Conservation (phyloP, 2,113 vertebrate genomes). For the Pelodiscus sinensis region DNA sequence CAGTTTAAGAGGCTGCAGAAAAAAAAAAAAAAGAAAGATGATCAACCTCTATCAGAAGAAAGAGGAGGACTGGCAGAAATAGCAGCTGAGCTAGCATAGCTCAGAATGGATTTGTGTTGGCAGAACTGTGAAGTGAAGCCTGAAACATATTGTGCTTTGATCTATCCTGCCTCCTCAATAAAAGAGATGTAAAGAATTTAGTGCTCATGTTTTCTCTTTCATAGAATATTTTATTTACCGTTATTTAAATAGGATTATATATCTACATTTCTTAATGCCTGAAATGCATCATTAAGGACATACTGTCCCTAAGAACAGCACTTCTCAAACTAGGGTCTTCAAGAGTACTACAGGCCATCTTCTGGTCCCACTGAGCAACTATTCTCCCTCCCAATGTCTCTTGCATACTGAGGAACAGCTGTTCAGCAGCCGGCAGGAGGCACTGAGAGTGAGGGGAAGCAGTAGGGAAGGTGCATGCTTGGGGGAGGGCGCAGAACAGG, state of each 20-base stretch:
- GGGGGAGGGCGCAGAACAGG: too few species aligned
- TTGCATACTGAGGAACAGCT: too few species aligned
- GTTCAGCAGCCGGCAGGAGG: too few species aligned
- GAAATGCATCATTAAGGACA: slow-evolving; percentile 20
- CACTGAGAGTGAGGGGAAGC: too few species aligned
- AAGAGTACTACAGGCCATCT: too few species aligned
- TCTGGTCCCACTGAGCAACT: too few species aligned
- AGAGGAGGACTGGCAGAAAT: slow-evolving; percentile 44
- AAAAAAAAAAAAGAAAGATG: slow-evolving; percentile 55
- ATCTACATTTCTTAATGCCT: slow-evolving; percentile 12
- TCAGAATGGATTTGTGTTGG: slow-evolving; percentile 69
- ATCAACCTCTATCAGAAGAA: slow-evolving; percentile 59
- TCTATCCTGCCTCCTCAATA: slow-evolving; percentile 57
- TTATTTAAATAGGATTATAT: background rate
- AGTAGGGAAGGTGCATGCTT: too few species aligned
- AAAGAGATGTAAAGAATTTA: slow-evolving; percentile 38
- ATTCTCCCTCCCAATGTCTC: too few species aligned
- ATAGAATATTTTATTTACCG: slow-evolving; percentile 30
- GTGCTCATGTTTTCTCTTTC: slow-evolving; percentile 56
- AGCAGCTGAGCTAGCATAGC: slow-evolving; percentile 70
- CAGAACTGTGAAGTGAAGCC: slow-evolving; percentile 71
- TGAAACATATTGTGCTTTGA: slow-evolving; percentile 68
- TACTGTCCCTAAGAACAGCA: background rate
- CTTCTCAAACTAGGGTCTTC: too few species aligned
- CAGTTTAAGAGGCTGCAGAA: slow-evolving; percentile 39